Base-by-base conservation (phyloP, 2,797 vertebrate genomes). In the Semotilus atromaculatus region DNA sequence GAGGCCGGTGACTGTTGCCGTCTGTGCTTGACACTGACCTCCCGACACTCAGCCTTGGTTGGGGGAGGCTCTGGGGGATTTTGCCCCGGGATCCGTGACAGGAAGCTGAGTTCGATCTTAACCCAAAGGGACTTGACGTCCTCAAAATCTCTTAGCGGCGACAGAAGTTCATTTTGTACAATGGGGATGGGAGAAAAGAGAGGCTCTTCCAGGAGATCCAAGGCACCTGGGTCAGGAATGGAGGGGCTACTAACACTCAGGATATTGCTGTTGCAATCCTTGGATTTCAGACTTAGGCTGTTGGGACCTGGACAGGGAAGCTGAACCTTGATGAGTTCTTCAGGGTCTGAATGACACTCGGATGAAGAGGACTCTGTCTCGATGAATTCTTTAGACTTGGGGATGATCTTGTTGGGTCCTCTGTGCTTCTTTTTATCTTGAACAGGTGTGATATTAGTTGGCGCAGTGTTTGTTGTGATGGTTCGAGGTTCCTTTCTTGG, bases 321-420 rank as follows among this genome's bases (percentile, higher is more conserved):
- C 13, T 95, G 96, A 10, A 95, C 94, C 89, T 98, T 97, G 75
- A 95, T 79, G 81, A 93, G 92, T 86, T 98, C 97, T 89, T 99
- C 98, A 7, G 97, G 94, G 78, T 99, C 97, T 0, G 98, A 98
- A 78, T 96, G 98, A 45, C 97, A 98, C 88, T 99, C 97, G 0
- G 98, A 99, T 21, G 97, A 95, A 60, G 97, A 99, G 0, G 97
- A 98, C 92, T 99, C 97, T 0, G 97, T 98, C 91, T 99, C 98
- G 29, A 99, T 97, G 92, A 99, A 99, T 92, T 99, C 98, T 86
- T 97, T 93, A 26, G 98, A 99, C 90, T 99, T 99, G 7, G 98
- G 98, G 31, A 96, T 95, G 74, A 96, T 97, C 94, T 96, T 98
- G 88, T 93, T 97, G 36, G 97, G 95, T 31, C 98, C 97, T 91